These are phyloP conservation scores for Apodemia zela DNA, from an alignment of 2,888 invertebrate species.

Conservation along the genomic window DNA sequence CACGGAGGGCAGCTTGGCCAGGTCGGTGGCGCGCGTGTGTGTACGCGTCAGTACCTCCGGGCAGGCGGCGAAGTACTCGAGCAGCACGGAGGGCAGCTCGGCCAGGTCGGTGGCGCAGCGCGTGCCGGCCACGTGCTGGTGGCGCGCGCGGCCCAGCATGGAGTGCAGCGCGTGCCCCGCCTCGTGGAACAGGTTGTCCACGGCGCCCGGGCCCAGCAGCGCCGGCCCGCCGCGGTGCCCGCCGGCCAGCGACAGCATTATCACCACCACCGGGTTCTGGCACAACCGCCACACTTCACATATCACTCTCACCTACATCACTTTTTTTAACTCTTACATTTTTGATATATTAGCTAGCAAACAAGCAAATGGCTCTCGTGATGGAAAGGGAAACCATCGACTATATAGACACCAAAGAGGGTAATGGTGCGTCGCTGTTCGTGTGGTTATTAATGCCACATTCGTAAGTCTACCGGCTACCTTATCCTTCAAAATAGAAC, in stretches of 20 bases:
- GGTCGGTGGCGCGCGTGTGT: conserved; percentile 85
- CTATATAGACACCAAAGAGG: too few relatives aligned
- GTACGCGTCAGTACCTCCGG: conserved; percentile 82
- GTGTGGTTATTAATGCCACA: too few relatives aligned
- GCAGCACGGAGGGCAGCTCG: conserved; percentile 98
- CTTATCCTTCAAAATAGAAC: too few relatives aligned
- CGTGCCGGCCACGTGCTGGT: conserved; percentile 99
- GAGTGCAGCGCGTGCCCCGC: conserved; percentile 99
- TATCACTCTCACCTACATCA: too few relatives aligned
- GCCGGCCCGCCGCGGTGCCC: conserved; percentile 87
- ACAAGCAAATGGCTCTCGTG: too few relatives aligned
- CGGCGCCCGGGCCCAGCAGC: conserved; percentile 89
- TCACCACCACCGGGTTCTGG: conserved; percentile 93
- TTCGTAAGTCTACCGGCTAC: too few relatives aligned
- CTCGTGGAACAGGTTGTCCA: conserved; percentile 99
- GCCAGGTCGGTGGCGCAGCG: conserved; percentile 98
- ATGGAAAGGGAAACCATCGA: too few relatives aligned
- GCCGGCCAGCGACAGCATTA: conserved; percentile 92
- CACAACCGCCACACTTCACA: conserved; percentile 25
- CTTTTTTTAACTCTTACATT: too few relatives aligned
- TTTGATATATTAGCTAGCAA: too few relatives aligned
- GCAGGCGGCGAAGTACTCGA: conserved; percentile 98
- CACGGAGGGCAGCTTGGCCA: conserved; percentile 99
- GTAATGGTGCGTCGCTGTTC: too few relatives aligned
- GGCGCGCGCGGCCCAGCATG: conserved; percentile 96